These are phyloP conservation scores for Charadrius vociferus DNA, from an alignment of 2,113 vertebrate species.

Conservation along the genomic window DNA sequence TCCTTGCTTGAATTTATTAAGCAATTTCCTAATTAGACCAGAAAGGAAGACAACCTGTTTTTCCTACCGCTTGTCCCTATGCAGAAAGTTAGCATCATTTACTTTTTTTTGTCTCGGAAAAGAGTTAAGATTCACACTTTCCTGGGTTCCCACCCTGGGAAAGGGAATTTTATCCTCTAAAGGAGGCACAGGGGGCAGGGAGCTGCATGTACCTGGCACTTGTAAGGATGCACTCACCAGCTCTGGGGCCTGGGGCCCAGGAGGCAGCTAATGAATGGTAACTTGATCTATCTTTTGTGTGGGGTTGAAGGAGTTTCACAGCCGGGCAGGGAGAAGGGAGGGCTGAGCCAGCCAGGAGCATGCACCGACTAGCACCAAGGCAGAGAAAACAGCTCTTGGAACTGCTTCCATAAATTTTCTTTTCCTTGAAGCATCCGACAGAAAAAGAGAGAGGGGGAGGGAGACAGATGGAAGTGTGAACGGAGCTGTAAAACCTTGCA, in stretches of 20 bases:
- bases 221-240: neutral
- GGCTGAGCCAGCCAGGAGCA: slow-evolving; percentile 31
- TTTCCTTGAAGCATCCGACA: slow-evolving; percentile 45
- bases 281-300: slow-evolving; percentile 34
- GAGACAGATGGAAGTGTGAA: neutral
- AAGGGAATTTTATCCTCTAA: neutral
- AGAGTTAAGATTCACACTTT: neutral
- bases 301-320: slow-evolving; percentile 21
- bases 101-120: fast-evolving
- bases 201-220: slow-evolving; percentile 42
- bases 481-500: neutral
- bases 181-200: neutral
- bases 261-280: neutral
- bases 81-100: neutral
- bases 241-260: neutral
- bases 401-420: slow-evolving; percentile 63
- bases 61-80: fast-evolving
- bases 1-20: neutral
- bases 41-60: neutral
- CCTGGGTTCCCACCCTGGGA: no score
- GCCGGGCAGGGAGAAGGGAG: neutral
- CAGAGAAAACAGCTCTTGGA: slow-evolving; percentile 60
- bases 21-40: neutral
- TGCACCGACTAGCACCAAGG: slow-evolving; percentile 56
- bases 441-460: neutral